Conservation (phyloP, 2,113 vertebrate genomes). For the Platanista minor region DNA sequence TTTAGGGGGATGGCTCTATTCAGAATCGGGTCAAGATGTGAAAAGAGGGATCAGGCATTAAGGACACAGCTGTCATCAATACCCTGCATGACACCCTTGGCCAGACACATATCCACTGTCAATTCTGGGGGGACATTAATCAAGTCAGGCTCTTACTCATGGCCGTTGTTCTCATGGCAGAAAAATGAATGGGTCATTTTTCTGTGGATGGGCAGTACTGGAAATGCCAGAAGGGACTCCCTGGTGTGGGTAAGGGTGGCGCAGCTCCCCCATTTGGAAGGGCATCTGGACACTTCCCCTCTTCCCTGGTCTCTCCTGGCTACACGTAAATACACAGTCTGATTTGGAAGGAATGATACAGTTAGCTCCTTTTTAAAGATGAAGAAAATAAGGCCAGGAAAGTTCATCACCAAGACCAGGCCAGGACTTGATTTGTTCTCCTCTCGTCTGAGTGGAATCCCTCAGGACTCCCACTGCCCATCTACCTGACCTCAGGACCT, state of each 20-base stretch:
- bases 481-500: neutral
- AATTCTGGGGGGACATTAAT: neutral
- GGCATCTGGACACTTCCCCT: neutral
- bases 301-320: neutral
- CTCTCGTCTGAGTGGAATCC: neutral
- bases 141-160: neutral
- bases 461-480: neutral
- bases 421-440: neutral
- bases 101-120: neutral
- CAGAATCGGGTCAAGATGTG: neutral
- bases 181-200: neutral
- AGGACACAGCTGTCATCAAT: neutral
- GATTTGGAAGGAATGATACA: neutral
- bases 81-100: neutral
- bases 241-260: neutral
- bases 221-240: neutral
- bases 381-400: neutral
- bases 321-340: neutral
- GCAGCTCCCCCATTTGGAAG: neutral
- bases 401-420: neutral
- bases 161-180: neutral
- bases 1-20: neutral
- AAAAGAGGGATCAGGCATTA: neutral
- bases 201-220: neutral
- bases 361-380: neutral